Conservation (phyloP, 2,888 invertebrate species). For the Drosophila sordidula region DNA sequence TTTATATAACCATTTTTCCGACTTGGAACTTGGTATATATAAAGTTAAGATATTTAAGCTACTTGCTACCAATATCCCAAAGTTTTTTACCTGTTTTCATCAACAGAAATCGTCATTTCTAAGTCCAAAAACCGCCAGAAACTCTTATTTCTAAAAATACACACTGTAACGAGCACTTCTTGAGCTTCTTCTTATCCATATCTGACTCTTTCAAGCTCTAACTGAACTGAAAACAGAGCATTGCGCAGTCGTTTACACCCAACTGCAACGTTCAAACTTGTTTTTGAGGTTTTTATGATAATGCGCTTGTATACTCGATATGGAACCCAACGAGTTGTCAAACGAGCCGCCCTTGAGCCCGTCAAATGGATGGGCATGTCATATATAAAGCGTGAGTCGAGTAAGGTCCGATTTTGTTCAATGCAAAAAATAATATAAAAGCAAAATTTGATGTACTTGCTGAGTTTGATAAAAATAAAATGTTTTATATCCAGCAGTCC, state of each 20-base stretch:
- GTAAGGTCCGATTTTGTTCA: constrained; percentile 1
- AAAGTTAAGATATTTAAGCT: no score
- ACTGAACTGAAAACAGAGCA: neutral
- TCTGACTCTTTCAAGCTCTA: neutral
- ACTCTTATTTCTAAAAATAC: no score
- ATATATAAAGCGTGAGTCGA: neutral
- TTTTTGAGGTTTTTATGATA: constrained; percentile 49
- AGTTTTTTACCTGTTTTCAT: no score
- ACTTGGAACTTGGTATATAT: neutral
- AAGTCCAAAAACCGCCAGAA: no score
- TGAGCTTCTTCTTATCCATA: no score
- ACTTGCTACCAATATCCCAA: no score
- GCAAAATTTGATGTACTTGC: constrained; percentile 35
- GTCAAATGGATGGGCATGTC: constrained; percentile 19
- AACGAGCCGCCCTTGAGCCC: constrained; percentile 29
- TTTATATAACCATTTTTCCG: no score
- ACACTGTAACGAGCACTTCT: no score
- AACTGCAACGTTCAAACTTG: constrained; percentile 7
- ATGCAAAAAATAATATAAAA: neutral
- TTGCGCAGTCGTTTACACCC: neutral
- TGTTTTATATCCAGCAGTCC: constrained; percentile 6
- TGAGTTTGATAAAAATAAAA: constrained; percentile 22
- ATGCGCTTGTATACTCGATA: constrained; percentile 26
- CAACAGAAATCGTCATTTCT: no score
- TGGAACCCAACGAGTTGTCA: constrained; percentile 53